Percentiles rank a stretch among this genome's conserved stretches.
These are phyloP conservation scores for Pegea sp. DNA, from an alignment of 23 tunicate genomes.

Conservation along the genomic window DNA sequence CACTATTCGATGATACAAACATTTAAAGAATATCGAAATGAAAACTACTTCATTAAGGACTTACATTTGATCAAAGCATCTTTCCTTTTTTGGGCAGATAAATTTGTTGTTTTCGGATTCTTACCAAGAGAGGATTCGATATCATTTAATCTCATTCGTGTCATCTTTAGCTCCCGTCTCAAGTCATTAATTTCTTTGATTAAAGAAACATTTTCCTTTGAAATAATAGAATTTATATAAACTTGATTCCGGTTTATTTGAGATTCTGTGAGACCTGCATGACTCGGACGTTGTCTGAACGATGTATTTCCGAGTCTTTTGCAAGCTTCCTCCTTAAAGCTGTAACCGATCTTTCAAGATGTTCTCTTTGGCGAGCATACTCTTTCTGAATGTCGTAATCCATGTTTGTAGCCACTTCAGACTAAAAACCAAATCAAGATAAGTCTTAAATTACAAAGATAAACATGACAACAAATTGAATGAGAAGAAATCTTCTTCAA, in stretches of 20 bases:
- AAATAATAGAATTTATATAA: background rate
- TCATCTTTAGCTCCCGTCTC: slow-evolving; percentile 65
- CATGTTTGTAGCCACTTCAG: background rate
- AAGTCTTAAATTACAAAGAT: background rate
- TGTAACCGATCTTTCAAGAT: slow-evolving; percentile 80
- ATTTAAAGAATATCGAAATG: background rate
- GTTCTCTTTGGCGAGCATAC: slow-evolving; percentile 89
- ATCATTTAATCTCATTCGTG: slow-evolving; percentile 53
- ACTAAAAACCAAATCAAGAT: slow-evolving; percentile 1
- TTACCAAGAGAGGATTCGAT: slow-evolving; percentile 73
- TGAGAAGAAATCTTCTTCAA: too few species aligned
- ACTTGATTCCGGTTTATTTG: background rate
- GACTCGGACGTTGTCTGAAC: slow-evolving; percentile 87
- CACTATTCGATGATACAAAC: background rate
- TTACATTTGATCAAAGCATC: too few species aligned
- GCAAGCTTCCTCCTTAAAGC: slow-evolving; percentile 80
- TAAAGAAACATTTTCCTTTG: slow-evolving; percentile 69
- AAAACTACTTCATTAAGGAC: too few species aligned
- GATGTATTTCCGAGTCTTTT: slow-evolving; percentile 86
- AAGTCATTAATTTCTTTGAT: slow-evolving; percentile 96
- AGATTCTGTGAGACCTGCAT: slow-evolving; percentile 49
- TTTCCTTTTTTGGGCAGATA: background rate
- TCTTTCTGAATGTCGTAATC: slow-evolving; percentile 90
- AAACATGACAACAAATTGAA: background rate
- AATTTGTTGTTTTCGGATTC: too few species aligned